Evolutionary conservation across 2,797 vertebrate genomes (phyloP), one percentile per base, ranked within the genome.

Genomic region (Aratinga solstitialis): DNA sequence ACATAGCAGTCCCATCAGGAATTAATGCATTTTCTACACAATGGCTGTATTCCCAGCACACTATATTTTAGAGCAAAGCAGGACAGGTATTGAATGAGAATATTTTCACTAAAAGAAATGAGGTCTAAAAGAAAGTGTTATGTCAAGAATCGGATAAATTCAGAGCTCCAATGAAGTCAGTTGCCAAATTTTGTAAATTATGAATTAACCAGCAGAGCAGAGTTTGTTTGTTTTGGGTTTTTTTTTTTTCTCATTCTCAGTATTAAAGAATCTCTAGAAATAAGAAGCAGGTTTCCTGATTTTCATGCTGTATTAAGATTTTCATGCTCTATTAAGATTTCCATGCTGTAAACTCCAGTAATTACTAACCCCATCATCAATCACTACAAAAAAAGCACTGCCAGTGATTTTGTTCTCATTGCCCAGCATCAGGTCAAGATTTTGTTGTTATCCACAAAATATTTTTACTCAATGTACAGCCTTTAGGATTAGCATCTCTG

Each of bases 361-460:
- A 71, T 86, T 69, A 48, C 8, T 61, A 83, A 48, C 4, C 2
- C 32, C 53, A 22, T 5, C 20, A 68, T 68, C 16, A 14, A 59
- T 36, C 26, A 29, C 3, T 77, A 62, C 10, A 58, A 74, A 83
- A 59, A 63, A 66, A 19, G 0, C 8, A 10, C 7, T 47, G 17
- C 2, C 18, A 48, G 9, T 45, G 16, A 61, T 34, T 61, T 87
- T 85, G 27, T 68, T 69, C 16, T 85, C 21, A 23, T 12, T 47
- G 3, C 7, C 22, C 8, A 7, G 7, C 17, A 27, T 58, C 32
- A 1, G 1, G 27, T 43, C 53, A 65, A 81, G 43, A 80, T 43
- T 56, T 67, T 76, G 1, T 26, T 68, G 29, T 65, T 53, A 59
- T 13, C 9, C 6, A 53, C 0, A 0, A 53, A 72, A 17, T 1